Conservation (phyloP, 2,888 invertebrate genomes). For the Acanthosepion esculentum region DNA sequence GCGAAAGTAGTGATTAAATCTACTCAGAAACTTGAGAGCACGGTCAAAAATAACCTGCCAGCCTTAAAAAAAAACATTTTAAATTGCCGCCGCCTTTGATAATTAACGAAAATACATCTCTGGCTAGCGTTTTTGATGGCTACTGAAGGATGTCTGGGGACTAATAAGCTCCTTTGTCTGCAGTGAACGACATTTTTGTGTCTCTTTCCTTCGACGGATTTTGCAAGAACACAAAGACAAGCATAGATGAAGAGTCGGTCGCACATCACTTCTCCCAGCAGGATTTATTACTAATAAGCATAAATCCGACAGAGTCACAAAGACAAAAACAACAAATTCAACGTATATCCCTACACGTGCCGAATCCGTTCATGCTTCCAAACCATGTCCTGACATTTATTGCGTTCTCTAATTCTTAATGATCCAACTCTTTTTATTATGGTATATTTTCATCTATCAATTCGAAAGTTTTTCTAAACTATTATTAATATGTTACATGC, state of each 20-base stretch:
- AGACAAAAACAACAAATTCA: background rate
- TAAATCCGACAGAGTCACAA: too few species aligned
- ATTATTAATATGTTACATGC: too few species aligned
- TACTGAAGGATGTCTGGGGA: background rate
- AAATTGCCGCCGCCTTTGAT: background rate
- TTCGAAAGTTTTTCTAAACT: too few species aligned
- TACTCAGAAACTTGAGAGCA: background rate
- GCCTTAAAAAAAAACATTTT: background rate
- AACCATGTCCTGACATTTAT: too few species aligned
- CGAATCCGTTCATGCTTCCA: too few species aligned
- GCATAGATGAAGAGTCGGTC: background rate
- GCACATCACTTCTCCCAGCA: too few species aligned
- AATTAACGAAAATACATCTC: background rate
- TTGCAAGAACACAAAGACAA: background rate
- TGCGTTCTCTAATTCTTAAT: too few species aligned
- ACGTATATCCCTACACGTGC: too few species aligned
- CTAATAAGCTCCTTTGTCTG: background rate
- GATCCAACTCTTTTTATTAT: too few species aligned
- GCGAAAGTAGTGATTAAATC: background rate
- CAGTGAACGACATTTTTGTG: background rate
- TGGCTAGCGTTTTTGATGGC: background rate
- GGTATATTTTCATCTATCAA: too few species aligned
- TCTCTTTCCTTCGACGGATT: background rate
- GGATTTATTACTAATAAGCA: too few species aligned
- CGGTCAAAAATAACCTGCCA: background rate